phyloP scores from a whole-genome alignment of 2,888 invertebrate genomes.

The Bombyx huttoni region DNA sequence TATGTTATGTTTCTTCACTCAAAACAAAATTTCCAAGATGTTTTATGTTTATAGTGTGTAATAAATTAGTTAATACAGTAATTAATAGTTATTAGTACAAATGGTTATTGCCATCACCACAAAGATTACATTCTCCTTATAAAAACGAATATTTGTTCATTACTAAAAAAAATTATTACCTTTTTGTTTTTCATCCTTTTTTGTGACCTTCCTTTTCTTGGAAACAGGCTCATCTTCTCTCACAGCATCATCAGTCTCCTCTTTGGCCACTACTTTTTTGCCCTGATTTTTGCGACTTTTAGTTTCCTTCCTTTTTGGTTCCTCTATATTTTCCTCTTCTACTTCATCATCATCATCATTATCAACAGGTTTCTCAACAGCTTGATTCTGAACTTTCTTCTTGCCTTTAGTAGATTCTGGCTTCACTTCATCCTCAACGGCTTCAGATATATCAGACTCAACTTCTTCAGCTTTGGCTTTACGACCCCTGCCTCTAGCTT shows the following conservation, averaged over 20 bases:
- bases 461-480: slow-evolving; percentile 38
- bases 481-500: slow-evolving; percentile 41
- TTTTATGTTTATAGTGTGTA: too few species aligned
- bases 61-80: too few species aligned
- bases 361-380: slow-evolving; percentile 25
- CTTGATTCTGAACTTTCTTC: slow-evolving; percentile 21
- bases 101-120: too few species aligned
- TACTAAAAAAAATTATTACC: slow-evolving; percentile 13
- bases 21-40: too few species aligned
- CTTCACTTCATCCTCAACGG: slow-evolving; percentile 13
- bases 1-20: too few species aligned
- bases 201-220: slow-evolving; percentile 39
- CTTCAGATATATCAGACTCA: slow-evolving; percentile 31
- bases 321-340: slow-evolving; percentile 28
- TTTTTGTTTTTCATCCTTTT: slow-evolving; percentile 44
- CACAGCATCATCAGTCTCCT: slow-evolving; percentile 28
- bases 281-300: slow-evolving; percentile 39
- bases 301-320: slow-evolving; percentile 45
- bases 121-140: too few species aligned
- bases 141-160: too few species aligned
- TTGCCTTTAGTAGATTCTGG: slow-evolving; percentile 19
- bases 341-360: slow-evolving; percentile 24
- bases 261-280: slow-evolving; percentile 43
- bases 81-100: too few species aligned
- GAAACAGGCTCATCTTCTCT: slow-evolving; percentile 24